Evolutionary conservation across 2,888 invertebrate genomes (phyloP).

Genomic region (Tenodera sinensis): DNA sequence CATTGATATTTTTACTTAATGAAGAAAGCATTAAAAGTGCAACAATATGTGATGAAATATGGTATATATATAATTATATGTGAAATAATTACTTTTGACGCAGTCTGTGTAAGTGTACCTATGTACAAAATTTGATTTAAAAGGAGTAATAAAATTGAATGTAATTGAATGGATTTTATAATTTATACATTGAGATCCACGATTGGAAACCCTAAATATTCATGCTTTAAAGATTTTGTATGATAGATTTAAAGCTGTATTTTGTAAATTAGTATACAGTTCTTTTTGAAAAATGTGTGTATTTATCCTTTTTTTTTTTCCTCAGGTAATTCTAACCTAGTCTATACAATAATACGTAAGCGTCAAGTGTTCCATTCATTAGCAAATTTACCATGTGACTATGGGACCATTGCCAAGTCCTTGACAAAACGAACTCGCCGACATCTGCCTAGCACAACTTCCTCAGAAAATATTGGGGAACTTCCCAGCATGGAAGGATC

Average conservation of each 20-base stretch:
- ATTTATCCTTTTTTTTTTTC: neutral
- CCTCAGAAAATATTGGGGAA: constrained; percentile 57
- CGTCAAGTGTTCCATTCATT: constrained; percentile 96
- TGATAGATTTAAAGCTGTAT: neutral
- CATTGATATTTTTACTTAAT: no score
- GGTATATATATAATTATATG: no score
- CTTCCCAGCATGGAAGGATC: constrained; percentile 73
- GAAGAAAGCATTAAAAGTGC: no score
- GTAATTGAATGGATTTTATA: no score
- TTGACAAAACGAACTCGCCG: constrained; percentile 53
- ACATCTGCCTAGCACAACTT: constrained; percentile 41
- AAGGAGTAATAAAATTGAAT: no score
- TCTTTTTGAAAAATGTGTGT: neutral
- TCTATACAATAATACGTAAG: constrained; percentile 98
- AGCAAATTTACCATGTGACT: constrained; percentile 95
- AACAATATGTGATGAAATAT: no score
- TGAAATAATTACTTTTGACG: no score
- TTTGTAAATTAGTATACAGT: no score
- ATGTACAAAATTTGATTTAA: no score
- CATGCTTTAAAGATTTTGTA: no score
- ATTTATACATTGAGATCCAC: no score
- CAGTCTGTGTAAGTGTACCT: no score
- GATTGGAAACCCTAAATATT: neutral
- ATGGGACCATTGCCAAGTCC: constrained; percentile 80
- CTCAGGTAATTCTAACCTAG: constrained; percentile 92